Percentiles rank a stretch among this genome's conserved stretches.
Conservation (phyloP, 2,113 vertebrate genomes). For the Neolamprologus ventralis region DNA sequence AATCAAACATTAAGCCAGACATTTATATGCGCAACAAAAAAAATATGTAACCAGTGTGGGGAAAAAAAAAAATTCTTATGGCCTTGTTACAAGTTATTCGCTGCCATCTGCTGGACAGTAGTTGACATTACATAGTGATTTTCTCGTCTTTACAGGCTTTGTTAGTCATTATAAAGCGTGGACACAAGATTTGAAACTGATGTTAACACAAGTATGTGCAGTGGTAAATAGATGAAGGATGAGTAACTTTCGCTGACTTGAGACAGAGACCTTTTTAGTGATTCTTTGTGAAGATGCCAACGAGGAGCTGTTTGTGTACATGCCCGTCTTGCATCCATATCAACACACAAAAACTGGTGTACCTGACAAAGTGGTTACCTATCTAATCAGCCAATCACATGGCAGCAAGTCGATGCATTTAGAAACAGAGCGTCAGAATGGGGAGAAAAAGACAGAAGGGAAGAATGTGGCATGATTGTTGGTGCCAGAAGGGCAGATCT, state of each 20-base stretch:
- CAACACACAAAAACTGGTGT: not conserved
- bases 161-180: not conserved
- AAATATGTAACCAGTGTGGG: not conserved
- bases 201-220: not conserved
- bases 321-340: not conserved
- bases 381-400: not conserved
- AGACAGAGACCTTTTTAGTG: not conserved
- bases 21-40: not conserved
- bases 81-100: not conserved
- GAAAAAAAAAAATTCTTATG: rapidly evolving
- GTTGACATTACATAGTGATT: not conserved
- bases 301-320: not conserved
- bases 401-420: not conserved
- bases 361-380: not conserved
- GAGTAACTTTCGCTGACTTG: not conserved
- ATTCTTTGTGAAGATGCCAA: not conserved
- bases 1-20: not conserved
- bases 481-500: not conserved
- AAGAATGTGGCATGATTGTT: not conserved
- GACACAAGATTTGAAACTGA: not conserved
- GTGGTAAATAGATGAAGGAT: not conserved
- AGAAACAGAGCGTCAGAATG: not conserved
- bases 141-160: not conserved
- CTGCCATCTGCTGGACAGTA: slow-evolving; percentile 22
- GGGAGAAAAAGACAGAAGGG: not conserved